Evolutionary conservation across 2,113 vertebrate species (phyloP).

Genomic region (Aspiorhynchus laticeps): DNA sequence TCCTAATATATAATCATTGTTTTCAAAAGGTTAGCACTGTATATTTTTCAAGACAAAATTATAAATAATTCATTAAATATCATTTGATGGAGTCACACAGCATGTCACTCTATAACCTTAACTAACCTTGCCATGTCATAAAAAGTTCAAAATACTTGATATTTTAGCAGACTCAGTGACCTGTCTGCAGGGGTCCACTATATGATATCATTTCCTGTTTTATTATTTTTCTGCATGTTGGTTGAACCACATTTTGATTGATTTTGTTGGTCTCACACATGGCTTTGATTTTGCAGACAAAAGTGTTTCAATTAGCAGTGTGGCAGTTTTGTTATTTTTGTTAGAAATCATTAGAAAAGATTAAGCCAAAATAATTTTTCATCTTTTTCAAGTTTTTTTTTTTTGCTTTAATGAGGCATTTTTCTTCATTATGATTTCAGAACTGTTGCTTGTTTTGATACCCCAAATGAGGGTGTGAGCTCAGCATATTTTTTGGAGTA

Average conservation of each 20-base stretch:
- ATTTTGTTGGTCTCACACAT: neutral
- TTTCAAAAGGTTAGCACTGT: neutral
- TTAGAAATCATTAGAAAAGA: neutral
- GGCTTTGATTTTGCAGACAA: neutral
- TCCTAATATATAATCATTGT: neutral
- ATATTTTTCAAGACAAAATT: neutral
- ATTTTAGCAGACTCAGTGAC: neutral
- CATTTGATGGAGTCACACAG: neutral
- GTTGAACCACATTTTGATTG: neutral
- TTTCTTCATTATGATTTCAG: neutral
- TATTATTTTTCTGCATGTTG: neutral
- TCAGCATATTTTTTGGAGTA: neutral
- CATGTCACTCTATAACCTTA: neutral
- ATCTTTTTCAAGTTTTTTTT: neutral
- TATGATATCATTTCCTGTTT: neutral
- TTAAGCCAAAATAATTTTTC: neutral
- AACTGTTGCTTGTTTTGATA: neutral
- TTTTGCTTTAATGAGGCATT: neutral
- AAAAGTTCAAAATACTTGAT: neutral
- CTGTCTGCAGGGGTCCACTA: neutral
- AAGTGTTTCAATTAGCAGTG: neutral
- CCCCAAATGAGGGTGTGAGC: neutral
- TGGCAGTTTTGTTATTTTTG: neutral
- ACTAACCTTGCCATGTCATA: neutral
- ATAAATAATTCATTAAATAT: neutral